Conservation (phyloP, 2,888 invertebrate genomes). For the Helleia helle region DNA sequence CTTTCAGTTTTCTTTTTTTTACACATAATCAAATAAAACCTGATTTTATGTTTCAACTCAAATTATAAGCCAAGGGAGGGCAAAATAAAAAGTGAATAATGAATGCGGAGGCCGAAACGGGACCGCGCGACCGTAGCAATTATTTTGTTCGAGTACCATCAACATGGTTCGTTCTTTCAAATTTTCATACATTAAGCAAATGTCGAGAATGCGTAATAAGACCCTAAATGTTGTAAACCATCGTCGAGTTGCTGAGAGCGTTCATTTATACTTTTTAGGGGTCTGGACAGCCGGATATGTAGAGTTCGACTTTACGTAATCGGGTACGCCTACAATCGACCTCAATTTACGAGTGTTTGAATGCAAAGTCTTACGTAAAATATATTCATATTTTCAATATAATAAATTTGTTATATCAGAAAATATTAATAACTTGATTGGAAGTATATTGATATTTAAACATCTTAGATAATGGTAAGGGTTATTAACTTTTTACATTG, state of each 20-base stretch:
- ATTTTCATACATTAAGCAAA: constrained; percentile 73
- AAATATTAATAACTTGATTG: too few species aligned
- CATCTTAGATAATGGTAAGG: too few species aligned
- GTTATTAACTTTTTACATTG: too few species aligned
- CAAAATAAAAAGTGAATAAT: constrained; percentile 73
- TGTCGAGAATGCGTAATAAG: constrained; percentile 71
- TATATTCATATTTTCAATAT: too few species aligned
- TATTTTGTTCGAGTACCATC: constrained; percentile 73
- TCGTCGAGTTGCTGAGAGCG: constrained; percentile 41
- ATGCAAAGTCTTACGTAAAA: too few species aligned
- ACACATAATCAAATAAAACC: constrained; percentile 70
- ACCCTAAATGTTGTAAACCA: constrained; percentile 60
- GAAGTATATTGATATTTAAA: too few species aligned
- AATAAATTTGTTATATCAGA: too few species aligned
- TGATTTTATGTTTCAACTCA: constrained; percentile 73
- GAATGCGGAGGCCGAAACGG: constrained; percentile 67
- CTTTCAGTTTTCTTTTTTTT: constrained; percentile 54
- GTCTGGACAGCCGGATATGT: constrained; percentile 43
- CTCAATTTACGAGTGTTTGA: constrained; percentile 1
- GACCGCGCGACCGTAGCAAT: constrained; percentile 70
- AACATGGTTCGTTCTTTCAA: constrained; percentile 70
- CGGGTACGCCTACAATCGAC: constrained; percentile 4
- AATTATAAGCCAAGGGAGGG: constrained; percentile 70
- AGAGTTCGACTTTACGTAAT: constrained; percentile 21
- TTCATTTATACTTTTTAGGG: constrained; percentile 48